Evolutionary conservation across 2,113 vertebrate genomes (phyloP).

Genomic region (Sitta europaea): DNA sequence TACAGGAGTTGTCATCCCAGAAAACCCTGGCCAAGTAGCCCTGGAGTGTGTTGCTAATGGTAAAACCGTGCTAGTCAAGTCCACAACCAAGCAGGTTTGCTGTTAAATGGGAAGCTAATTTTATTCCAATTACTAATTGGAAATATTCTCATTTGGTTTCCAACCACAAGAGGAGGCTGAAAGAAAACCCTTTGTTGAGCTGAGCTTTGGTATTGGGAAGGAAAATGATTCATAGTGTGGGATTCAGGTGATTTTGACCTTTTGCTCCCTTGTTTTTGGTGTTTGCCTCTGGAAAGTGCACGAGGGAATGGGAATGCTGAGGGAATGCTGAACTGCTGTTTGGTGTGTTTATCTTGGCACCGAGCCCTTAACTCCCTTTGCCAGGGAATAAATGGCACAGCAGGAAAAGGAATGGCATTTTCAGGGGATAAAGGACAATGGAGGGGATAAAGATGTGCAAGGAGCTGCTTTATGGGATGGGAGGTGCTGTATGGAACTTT

Average conservation of each 20-base stretch:
- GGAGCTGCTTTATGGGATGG: not conserved
- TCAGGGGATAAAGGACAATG: not conserved
- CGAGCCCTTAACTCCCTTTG: not conserved
- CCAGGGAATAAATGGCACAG: not conserved
- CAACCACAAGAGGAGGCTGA: not conserved
- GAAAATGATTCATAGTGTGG: not conserved
- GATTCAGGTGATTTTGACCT: not conserved
- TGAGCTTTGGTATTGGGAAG: not conserved
- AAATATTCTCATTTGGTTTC: not conserved
- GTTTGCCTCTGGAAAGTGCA: not conserved
- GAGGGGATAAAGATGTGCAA: not conserved
- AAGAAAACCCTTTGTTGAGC: not conserved
- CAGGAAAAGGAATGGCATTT: not conserved
- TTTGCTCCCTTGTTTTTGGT: not conserved
- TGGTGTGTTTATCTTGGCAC: not conserved
- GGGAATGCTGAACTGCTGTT: not conserved
- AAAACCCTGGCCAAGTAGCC: not conserved
- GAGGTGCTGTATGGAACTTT: accelerated
- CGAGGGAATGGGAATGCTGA: not conserved
- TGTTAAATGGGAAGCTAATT: not conserved
- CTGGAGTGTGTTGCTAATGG: not conserved
- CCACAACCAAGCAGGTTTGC: not conserved
- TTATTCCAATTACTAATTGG: not conserved
- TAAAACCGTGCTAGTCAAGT: not conserved
- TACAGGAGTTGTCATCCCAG: not conserved